Evolutionary conservation across 1,140 invertebrate genomes (phyloP), one percentile per base, ranked within the genome.

Genomic region (Mactra quadrangularis): DNA sequence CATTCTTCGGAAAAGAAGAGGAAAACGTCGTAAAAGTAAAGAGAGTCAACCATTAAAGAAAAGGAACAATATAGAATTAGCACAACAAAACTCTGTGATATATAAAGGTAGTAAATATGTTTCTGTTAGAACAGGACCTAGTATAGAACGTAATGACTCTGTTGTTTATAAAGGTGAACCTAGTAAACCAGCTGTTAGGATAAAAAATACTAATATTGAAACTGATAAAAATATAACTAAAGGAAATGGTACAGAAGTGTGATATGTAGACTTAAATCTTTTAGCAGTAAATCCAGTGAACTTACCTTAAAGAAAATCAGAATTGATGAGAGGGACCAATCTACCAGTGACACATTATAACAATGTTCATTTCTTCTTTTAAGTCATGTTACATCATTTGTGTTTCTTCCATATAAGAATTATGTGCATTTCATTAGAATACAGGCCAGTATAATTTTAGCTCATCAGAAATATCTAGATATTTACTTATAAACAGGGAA

Each of bases 221-320:
- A 72, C 83, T 38, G 47, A 68, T n/a, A 83, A 76, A 68, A 76
- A 83, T 33, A 76, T 68, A 35, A 52, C 59, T 6, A 83, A 83
- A 76, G 60, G 52, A 35, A 83, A 76, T 74, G 88, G 89, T 57
- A 90, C 89, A 52, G 88, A 89, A 84, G 88, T 90, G 55, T 82
- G 70, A 68, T 72, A 33, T 31, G 41, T 64, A 19, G 13, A 19
- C n/a, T n/a, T n/a, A n/a, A n/a, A n/a, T n/a, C n/a, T n/a, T n/a
- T n/a, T n/a, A n/a, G n/a, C n/a, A n/a, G n/a, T n/a, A n/a, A n/a
- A n/a, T n/a, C n/a, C n/a, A n/a, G n/a, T n/a, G n/a, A n/a, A n/a
- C n/a, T n/a, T n/a, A n/a, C n/a, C n/a, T n/a, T n/a, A n/a, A n/a
- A n/a, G n/a, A n/a, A n/a, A n/a, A n/a, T n/a, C n/a, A n/a, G n/a